Evolutionary conservation across 2,888 invertebrate species (phyloP), one percentile per base, ranked within the genome.

Genomic region (Lithophane socia): DNA sequence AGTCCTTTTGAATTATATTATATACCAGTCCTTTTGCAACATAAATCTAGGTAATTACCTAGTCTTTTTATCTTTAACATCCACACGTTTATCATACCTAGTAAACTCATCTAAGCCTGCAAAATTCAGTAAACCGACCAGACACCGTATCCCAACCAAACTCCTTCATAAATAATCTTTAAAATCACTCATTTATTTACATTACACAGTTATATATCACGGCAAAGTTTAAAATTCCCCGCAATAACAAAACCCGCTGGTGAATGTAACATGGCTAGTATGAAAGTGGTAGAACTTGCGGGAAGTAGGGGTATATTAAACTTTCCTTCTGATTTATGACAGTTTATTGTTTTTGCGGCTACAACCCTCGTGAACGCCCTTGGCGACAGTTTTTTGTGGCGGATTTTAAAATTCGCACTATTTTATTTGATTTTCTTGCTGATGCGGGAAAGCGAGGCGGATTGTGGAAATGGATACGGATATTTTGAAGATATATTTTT

Each of bases 271-370:
- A 81, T 82, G 78, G 80, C 85, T 80, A 85, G 77, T 77, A 84
- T 73, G 63, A 86, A 88, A 89, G 88, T 89, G 86, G 78, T 82
- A 86, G 83, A 89, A 86, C 88, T 87, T 86, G 73, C 60, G 72
- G 90, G 90, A 90, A 91, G 90, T 90, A 86, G 77, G 90, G 92
- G 92, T 94, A 93, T 94, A 94, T 94, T 94, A 92, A 94, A 94
- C 92, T 94, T 92, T 91, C 84, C 86, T 68, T 84, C 88, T 94
- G 95, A 94, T 95, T 94, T 95, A 94, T 94, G 91, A 89, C 91
- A 93, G 93, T 94, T 94, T 93, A 94, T 94, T 94, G 94, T 95
- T 94, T 94, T 92, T 88, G 90, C 78, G 88, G 90, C 82, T 75
- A 77, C 79, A 83, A 73, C 84, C 80, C 84, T 80, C 82, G 73